phyloP scores from a whole-genome alignment of 2,113 vertebrate species.

The Phoenicopterus ruber region DNA sequence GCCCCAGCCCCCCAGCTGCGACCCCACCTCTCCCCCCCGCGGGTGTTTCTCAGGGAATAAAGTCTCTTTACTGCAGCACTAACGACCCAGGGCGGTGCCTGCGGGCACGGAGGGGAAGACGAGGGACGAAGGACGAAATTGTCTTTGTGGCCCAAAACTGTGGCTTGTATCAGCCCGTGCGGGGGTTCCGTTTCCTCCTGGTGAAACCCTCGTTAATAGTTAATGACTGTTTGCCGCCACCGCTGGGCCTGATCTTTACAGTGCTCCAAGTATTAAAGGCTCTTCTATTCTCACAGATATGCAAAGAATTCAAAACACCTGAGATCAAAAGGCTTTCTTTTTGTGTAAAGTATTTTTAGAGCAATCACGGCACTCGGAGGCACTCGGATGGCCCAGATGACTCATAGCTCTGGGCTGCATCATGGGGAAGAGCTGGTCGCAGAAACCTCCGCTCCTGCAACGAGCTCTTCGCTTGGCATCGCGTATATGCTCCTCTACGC shows the following conservation, averaged over 20 bases:
- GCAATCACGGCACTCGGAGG: background rate
- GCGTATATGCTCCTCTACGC: rapidly evolving
- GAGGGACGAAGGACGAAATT: too few species aligned
- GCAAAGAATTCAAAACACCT: background rate
- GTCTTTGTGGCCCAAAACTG: background rate
- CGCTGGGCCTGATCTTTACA: background rate
- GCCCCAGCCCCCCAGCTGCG: background rate
- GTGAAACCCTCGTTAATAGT: background rate
- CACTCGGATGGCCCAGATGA: background rate
- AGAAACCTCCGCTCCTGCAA: background rate
- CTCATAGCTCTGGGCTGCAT: background rate
- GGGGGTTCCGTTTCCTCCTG: rapidly evolving
- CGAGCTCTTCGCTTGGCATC: background rate
- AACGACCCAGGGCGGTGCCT: background rate
- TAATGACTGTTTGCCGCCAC: background rate
- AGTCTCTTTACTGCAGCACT: rapidly evolving
- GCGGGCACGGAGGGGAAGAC: rapidly evolving
- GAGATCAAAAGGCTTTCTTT: background rate
- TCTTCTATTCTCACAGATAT: background rate
- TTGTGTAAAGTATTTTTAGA: background rate
- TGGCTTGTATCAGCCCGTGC: background rate
- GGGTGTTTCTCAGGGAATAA: background rate
- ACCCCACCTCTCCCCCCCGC: background rate
- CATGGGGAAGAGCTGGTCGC: background rate
- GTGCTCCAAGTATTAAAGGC: background rate